Evolutionary conservation across 2,113 vertebrate species (phyloP).

Genomic region (Nycticebus coucang): DNA sequence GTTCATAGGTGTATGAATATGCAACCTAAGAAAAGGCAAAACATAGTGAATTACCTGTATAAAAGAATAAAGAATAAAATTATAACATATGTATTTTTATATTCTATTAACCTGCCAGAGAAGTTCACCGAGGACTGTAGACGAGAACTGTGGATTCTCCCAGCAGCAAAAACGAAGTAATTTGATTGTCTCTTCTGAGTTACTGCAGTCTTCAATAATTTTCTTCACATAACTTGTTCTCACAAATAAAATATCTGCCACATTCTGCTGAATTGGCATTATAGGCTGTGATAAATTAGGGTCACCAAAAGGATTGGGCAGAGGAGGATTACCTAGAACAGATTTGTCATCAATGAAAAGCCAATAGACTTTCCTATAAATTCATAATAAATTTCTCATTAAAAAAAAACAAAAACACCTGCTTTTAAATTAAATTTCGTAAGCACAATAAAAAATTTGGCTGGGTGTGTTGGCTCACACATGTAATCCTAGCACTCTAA

Average conservation of each 20-base stretch:
- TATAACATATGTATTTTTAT: slow-evolving; percentile 15
- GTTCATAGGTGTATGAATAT: slow-evolving; percentile 98
- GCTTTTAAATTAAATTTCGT: not conserved
- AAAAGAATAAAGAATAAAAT: slow-evolving; percentile 30
- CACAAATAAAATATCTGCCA: slow-evolving; percentile 98
- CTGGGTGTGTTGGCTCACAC: too few relatives aligned
- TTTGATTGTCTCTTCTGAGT: slow-evolving; percentile 99
- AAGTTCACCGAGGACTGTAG: slow-evolving; percentile 98
- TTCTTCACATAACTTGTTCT: slow-evolving; percentile 99
- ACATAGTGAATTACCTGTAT: slow-evolving; percentile 16
- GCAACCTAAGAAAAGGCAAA: slow-evolving; percentile 90
- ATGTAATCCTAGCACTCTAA: too few relatives aligned
- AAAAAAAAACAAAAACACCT: not conserved
- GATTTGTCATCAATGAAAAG: slow-evolving; percentile 76
- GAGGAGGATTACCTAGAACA: slow-evolving; percentile 95
- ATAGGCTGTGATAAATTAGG: slow-evolving; percentile 96
- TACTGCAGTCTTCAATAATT: slow-evolving; percentile 99
- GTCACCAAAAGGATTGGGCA: slow-evolving; percentile 97
- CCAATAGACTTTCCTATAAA: not conserved
- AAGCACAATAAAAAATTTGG: not conserved
- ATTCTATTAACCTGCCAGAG: slow-evolving; percentile 96
- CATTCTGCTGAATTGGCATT: slow-evolving; percentile 98
- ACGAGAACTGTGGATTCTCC: slow-evolving; percentile 99
- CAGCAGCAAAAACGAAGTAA: slow-evolving; percentile 99
- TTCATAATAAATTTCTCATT: not conserved